phyloP scores from a whole-genome alignment of 2,113 vertebrate genomes.

The Melanostigma gelatinosum region DNA sequence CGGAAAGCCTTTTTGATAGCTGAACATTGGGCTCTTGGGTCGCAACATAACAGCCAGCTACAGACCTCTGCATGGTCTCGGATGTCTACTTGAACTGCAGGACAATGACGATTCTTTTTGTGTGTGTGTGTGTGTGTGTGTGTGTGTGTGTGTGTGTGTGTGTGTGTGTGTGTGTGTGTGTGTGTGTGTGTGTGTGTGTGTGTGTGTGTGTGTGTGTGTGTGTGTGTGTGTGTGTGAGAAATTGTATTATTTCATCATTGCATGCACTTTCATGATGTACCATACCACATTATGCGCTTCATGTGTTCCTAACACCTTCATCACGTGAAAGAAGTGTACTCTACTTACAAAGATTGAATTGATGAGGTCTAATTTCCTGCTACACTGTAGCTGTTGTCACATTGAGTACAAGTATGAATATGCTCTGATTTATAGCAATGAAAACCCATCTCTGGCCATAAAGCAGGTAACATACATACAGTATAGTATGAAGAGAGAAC shows the following conservation, averaged over 20 bases:
- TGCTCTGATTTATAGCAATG: neutral
- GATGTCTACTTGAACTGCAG: constrained; percentile 40
- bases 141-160: too few relatives aligned
- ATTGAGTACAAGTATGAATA: neutral
- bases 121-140: too few relatives aligned
- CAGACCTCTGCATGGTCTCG: constrained; percentile 42
- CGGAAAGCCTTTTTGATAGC: constrained; percentile 39
- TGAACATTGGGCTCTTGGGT: constrained; percentile 51
- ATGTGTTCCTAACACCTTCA: neutral
- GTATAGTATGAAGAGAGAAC: neutral
- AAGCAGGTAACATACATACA: neutral
- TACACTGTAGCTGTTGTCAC: neutral
- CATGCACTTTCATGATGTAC: neutral
- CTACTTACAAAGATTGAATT: neutral
- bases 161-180: too few relatives aligned
- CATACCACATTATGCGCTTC: neutral
- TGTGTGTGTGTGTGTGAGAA: too few relatives aligned
- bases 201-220: too few relatives aligned
- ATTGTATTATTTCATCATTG: neutral
- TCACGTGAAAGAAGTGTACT: neutral
- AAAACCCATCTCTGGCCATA: neutral
- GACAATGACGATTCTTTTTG: neutral
- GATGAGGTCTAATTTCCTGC: neutral
- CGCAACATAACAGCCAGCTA: constrained; percentile 18
- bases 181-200: neutral